Evolutionary conservation across 1,140 invertebrate genomes (phyloP).

Genomic region (Papilio aristodemus): DNA sequence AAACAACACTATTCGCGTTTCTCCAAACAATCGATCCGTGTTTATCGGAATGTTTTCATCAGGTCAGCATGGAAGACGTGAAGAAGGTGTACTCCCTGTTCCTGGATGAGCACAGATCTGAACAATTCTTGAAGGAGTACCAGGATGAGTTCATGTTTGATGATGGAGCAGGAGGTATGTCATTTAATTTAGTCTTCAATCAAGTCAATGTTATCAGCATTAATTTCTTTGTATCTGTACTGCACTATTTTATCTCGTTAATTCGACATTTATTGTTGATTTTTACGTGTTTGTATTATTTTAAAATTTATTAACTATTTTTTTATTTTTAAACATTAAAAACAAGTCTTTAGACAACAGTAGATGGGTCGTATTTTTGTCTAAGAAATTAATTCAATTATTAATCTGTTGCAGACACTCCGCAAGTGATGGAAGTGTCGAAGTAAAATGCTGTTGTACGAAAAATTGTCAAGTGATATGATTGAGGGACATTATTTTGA

Average conservation of each 20-base stretch:
- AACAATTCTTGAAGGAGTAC: slow-evolving; percentile 96
- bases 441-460: slow-evolving; percentile 41
- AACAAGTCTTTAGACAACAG: too few relatives aligned
- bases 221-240: too few relatives aligned
- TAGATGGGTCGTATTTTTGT: too few relatives aligned
- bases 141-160: slow-evolving; percentile 98
- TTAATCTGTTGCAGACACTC: slow-evolving; percentile 51
- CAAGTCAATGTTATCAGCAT: too few relatives aligned
- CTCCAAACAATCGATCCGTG: too few relatives aligned
- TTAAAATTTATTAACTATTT: too few relatives aligned
- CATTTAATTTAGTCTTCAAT: slow-evolving; percentile 30
- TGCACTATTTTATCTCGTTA: too few relatives aligned
- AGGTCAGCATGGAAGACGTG: slow-evolving; percentile 93
- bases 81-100: slow-evolving; percentile 97
- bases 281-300: too few relatives aligned
- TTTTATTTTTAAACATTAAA: too few relatives aligned
- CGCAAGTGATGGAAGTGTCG: slow-evolving; percentile 55
- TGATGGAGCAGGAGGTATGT: slow-evolving; percentile 80
- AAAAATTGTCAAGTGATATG: neutral
- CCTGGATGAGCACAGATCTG: slow-evolving; percentile 95
- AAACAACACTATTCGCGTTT: too few relatives aligned
- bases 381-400: slow-evolving; percentile 8
- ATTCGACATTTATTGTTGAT: too few relatives aligned
- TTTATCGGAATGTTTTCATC: slow-evolving; percentile 15
- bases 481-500: neutral